A percentile compares a stretch with the other conserved stretches of the same genome.
These are phyloP conservation scores for Entomobrya multifasciata DNA, from an alignment of 2,888 invertebrate genomes.

Conservation along the genomic window DNA sequence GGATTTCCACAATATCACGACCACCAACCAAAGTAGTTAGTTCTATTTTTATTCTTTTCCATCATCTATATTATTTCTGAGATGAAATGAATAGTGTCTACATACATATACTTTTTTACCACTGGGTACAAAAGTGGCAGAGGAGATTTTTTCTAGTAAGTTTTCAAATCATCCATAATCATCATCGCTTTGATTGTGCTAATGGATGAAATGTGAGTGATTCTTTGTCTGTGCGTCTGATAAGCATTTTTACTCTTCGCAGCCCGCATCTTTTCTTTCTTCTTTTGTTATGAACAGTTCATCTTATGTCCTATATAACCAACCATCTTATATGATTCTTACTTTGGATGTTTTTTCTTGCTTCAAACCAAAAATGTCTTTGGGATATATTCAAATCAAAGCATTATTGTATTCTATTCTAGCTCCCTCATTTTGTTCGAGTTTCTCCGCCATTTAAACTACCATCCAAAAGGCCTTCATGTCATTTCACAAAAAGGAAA, in stretches of 20 bases:
- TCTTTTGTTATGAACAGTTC: too few species aligned
- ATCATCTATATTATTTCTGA: neutral
- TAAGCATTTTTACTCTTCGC: constrained; percentile 25
- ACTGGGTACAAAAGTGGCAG: constrained; percentile 23
- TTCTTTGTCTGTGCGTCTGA: constrained; percentile 53
- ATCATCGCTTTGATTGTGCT: constrained; percentile 55
- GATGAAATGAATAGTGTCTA: neutral
- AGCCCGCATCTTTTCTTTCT: too few species aligned
- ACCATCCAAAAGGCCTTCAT: neutral
- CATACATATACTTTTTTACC: too few species aligned
- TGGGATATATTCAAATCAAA: neutral
- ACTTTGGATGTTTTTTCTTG: neutral
- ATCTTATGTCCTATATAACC: too few species aligned
- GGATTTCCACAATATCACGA: constrained; percentile 26
- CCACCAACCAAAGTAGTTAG: neutral
- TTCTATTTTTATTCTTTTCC: constrained; percentile 1
- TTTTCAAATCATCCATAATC: constrained; percentile 50
- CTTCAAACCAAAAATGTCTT: neutral
- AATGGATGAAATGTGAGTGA: constrained; percentile 64
- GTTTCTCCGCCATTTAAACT: neutral
- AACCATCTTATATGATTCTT: too few species aligned
- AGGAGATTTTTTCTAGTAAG: neutral
- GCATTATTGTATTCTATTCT: neutral
- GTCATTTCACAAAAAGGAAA: constrained; percentile 11
- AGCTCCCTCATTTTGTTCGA: constrained; percentile 11